A percentile compares a stretch with the other conserved stretches of the same genome.
phyloP scores from a whole-genome alignment of 2,888 invertebrate species.

The Deilephila porcellus region DNA sequence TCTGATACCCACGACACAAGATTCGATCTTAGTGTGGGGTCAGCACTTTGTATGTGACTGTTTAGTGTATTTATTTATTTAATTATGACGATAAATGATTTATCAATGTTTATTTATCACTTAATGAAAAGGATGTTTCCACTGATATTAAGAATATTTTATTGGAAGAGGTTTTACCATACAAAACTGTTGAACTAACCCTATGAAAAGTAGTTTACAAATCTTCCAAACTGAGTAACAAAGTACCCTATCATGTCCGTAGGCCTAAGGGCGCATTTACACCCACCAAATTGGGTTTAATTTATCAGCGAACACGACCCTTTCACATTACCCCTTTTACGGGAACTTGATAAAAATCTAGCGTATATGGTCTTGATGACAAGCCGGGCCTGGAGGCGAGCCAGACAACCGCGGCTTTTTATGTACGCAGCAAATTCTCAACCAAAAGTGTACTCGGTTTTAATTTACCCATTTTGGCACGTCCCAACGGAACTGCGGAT shows the following conservation, averaged over 20 bases:
- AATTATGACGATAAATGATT: too few relatives aligned
- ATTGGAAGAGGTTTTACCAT: too few relatives aligned
- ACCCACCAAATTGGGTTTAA: slow-evolving; percentile 37
- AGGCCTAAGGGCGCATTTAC: slow-evolving; percentile 35
- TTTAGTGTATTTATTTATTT: too few relatives aligned
- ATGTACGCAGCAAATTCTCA: slow-evolving; percentile 63
- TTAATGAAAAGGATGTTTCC: too few relatives aligned
- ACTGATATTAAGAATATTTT: too few relatives aligned
- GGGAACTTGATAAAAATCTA: slow-evolving; percentile 50
- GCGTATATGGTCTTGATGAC: slow-evolving; percentile 51
- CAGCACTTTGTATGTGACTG: too few relatives aligned
- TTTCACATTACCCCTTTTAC: slow-evolving; percentile 42
- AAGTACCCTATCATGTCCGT: background rate
- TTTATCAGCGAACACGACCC: slow-evolving; percentile 39
- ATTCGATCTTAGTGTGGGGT: too few relatives aligned
- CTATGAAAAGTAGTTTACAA: too few relatives aligned
- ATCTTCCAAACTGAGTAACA: background rate
- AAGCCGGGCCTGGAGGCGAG: slow-evolving; percentile 59
- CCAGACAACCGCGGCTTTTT: slow-evolving; percentile 65
- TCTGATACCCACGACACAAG: too few relatives aligned
- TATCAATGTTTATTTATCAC: too few relatives aligned
- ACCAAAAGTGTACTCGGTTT: slow-evolving; percentile 67
- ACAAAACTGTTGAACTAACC: too few relatives aligned
- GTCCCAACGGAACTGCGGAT: slow-evolving; percentile 70
- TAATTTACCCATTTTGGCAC: slow-evolving; percentile 82